Base-by-base conservation (phyloP, 2,797 vertebrate genomes). In the Megalops cyprinoides region DNA sequence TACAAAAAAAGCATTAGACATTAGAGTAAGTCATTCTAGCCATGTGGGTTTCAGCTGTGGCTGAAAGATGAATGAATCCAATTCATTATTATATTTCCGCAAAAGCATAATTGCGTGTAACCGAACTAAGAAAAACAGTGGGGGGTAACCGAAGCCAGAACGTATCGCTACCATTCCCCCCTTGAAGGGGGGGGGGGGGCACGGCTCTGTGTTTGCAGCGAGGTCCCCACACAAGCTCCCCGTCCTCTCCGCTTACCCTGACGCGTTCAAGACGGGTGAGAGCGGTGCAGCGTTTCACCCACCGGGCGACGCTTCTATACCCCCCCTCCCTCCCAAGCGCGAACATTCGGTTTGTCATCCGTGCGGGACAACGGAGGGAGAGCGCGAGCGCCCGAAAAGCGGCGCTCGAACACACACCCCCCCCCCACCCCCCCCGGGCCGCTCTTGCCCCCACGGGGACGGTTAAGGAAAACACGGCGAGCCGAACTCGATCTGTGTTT, bases 91-190 rank as follows among this genome's bases (percentile, higher is more conserved):
- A 23, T 85, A 84, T n/a, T n/a, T 86, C 73, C 84, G 79, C 80
- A 31, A 53, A 86, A 87, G 85, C 53, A 85, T 67, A 84, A 87
- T 80, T 82, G 84, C 81, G 78, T 83, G 79, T 55, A 44, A 86
- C 82, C 84, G 55, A 89, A 88, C 84, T 78, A 77, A 82, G 49
- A 78, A 87, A 91, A 91, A 89, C 84, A 87, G 42, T 46, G 39
- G 44, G n/a, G 82, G 84, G 87, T 80, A 88, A 90, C 86, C 80
- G 74, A 85, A 92, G 82, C 55, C 82, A 14, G 78, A 55, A 84
- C 76, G 81, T 84, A 82, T 85, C 83, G 49, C 55, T 73, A 85
- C 85, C 76, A 20, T 31, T 56, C 69, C 55, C 69, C 65, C n/a
- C n/a, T n/a, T n/a, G 76, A 86, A 80, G 75, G 4, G 48, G 84